Evolutionary conservation across 2,113 vertebrate genomes (phyloP).

Genomic region (Strix aluco): DNA sequence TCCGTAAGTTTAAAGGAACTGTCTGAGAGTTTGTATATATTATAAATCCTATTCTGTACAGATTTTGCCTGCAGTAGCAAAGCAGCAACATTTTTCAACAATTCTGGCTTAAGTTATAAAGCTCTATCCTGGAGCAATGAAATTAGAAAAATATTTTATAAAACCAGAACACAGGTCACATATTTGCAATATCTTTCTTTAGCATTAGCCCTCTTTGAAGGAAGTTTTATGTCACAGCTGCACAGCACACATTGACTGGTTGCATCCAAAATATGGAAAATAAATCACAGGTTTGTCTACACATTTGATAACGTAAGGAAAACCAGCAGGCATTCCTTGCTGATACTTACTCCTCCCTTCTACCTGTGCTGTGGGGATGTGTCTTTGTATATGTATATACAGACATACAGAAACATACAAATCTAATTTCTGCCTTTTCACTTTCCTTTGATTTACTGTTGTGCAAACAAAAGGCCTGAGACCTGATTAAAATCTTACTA

Average conservation of each 20-base stretch:
- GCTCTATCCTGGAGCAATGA: neutral
- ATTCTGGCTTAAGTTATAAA: constrained; percentile 57
- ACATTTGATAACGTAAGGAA: neutral
- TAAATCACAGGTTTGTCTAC: constrained; percentile 5
- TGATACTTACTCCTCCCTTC: neutral
- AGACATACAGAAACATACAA: neutral
- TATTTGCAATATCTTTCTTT: constrained; percentile 19
- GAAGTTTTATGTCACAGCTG: constrained; percentile 58
- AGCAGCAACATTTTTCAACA: constrained; percentile 24
- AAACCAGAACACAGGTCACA: constrained; percentile 19
- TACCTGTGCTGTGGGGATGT: neutral
- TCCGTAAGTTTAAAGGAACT: constrained; percentile 61
- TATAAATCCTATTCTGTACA: constrained; percentile 59
- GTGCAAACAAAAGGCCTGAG: constrained; percentile 44
- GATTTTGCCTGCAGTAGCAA: constrained; percentile 49
- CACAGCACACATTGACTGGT: neutral
- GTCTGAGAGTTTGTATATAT: constrained; percentile 60
- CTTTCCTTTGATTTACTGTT: constrained; percentile 56
- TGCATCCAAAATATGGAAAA: constrained; percentile 28
- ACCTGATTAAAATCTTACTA: constrained; percentile 37
- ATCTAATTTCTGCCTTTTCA: constrained; percentile 30
- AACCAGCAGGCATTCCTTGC: neutral
- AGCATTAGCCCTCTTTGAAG: neutral
- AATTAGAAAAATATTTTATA: constrained; percentile 45
- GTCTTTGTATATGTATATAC: neutral